Evolutionary conservation across 2,797 vertebrate species (phyloP), one percentile per base, ranked within the genome.

Genomic region (Crocodylus rhombifer): DNA sequence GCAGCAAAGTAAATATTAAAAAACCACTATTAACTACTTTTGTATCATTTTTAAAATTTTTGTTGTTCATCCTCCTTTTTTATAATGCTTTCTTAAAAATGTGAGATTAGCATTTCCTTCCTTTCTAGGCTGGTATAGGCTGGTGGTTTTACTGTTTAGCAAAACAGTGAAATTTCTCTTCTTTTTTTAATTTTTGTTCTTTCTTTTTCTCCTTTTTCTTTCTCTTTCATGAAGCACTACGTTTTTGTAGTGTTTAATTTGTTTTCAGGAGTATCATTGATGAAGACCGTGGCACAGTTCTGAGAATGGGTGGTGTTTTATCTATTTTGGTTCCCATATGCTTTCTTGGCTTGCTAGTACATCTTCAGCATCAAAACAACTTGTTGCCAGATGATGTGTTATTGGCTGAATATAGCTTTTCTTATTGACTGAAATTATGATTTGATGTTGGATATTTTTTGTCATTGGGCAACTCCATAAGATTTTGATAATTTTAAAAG

Each of bases 1-100:
- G 94, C 77, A 96, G 94, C 92, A 93, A 94, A 85, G 94, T 95
- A 96, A 96, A 96, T 97, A 95, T 96, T 97, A 96, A 88, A 95
- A 96, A 88, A 90, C 80, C 76, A 69, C 87, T 78, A 82, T 86
- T 90, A 92, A 92, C 73, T 87, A 76, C 80, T 92, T 95, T 90
- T 56, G 28, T 77, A 26, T 86, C 25, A 17, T 91, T 89, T 87
- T 79, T 61, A 64, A 86, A 4, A n/a, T 87, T 95, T 95, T 81
- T 93, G 80, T 87, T 95, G 51, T 92, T 96, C 73, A 14, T 76
- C 61, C n/a, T 81, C 85, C 88, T 96, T 93, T 94, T 96, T 95
- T 96, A 79, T 89, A 93, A 93, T 86, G 56, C 73, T 28, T 25
- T 93, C 61, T 94, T 81, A 88, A 84, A 95, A 96, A 84, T 67